Percentiles rank a stretch among this genome's conserved stretches.
These are phyloP conservation scores for Montifringilla adamsi DNA, from an alignment of 2,113 vertebrate species.

Conservation along the genomic window DNA sequence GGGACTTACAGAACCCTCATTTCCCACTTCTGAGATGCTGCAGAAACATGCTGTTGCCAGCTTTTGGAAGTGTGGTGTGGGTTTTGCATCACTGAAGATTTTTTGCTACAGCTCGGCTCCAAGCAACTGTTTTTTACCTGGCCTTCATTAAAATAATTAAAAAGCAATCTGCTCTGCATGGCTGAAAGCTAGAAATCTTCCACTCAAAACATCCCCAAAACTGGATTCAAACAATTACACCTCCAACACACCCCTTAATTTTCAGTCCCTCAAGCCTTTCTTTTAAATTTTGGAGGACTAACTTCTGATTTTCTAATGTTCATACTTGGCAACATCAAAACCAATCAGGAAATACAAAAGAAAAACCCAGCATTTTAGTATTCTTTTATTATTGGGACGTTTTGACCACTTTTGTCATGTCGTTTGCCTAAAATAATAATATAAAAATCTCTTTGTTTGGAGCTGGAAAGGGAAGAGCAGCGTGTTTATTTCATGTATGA, in stretches of 20 bases:
- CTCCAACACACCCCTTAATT: background rate
- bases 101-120: background rate
- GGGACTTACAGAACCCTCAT: background rate
- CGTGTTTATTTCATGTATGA: constrained; percentile 20
- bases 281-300: background rate
- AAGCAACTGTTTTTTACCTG: background rate
- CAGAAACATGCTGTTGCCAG: rapidly evolving
- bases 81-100: background rate
- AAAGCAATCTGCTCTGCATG: background rate
- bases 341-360: background rate
- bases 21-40: background rate
- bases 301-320: background rate
- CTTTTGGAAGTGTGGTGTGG: background rate
- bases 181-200: background rate
- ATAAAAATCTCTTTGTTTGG: background rate
- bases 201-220: background rate
- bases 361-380: background rate
- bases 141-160: background rate
- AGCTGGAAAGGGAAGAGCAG: constrained; percentile 34
- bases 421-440: constrained; percentile 16
- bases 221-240: background rate
- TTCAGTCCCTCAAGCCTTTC: background rate
- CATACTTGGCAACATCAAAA: background rate
- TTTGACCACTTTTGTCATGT: background rate
- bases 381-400: constrained; percentile 41